Percentiles rank a stretch among this genome's conserved stretches.
Evolutionary conservation across 1,140 invertebrate genomes (phyloP).

Genomic region (Drosophila sturtevanti): DNA sequence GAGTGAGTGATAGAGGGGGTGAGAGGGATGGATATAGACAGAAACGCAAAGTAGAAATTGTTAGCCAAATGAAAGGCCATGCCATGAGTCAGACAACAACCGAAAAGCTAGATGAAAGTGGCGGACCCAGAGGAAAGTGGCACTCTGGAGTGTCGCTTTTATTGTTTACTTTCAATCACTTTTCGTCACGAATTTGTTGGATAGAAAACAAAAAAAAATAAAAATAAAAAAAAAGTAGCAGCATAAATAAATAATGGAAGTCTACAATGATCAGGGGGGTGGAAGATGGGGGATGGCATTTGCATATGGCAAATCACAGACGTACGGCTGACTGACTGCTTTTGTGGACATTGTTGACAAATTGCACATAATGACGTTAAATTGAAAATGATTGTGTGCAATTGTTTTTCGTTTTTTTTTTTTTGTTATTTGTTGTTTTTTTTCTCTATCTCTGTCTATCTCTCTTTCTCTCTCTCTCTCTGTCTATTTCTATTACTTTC

Average conservation of each 20-base stretch:
- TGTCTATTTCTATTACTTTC: constrained; percentile 27
- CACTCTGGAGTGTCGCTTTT: constrained; percentile 71
- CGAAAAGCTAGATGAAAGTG: constrained; percentile 23
- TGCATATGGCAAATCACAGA: constrained; percentile 59
- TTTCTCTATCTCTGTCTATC: background rate
- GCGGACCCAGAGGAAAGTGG: constrained; percentile 65
- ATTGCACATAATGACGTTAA: constrained; percentile 83
- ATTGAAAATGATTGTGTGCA: constrained; percentile 83
- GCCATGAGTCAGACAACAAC: constrained; percentile 35
- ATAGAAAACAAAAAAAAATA: background rate
- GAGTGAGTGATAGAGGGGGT: background rate
- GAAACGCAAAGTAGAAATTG: constrained; percentile 73
- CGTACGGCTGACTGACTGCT: constrained; percentile 67
- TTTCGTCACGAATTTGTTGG: constrained; percentile 80
- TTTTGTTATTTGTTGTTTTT: constrained; percentile 7
- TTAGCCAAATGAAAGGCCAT: constrained; percentile 68
- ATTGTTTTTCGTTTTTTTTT: constrained; percentile 76
- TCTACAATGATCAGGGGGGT: background rate
- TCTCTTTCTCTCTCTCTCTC: background rate
- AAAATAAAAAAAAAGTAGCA: constrained; percentile 25
- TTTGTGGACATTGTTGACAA: constrained; percentile 79
- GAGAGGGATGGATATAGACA: constrained; percentile 21
- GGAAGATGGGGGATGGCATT: constrained; percentile 37
- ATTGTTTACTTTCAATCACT: constrained; percentile 83
- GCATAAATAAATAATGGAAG: constrained; percentile 58